These are phyloP conservation scores for Porites rus DNA, from an alignment of 92 coral and sea anemone species.

Conservation along the genomic window DNA sequence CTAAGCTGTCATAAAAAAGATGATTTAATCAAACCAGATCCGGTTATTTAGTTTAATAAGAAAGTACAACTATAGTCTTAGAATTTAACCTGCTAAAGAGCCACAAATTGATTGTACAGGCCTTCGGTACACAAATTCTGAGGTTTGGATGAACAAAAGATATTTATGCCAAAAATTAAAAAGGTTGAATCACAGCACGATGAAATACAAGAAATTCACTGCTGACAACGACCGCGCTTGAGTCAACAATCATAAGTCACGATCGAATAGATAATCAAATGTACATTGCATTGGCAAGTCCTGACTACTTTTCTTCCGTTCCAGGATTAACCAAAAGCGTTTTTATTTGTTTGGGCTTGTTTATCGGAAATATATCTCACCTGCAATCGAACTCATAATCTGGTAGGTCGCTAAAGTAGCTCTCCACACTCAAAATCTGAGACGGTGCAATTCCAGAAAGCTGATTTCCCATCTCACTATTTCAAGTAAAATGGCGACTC, in stretches of 20 bases:
- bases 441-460: constrained; percentile 97
- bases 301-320: not conserved
- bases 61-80: not conserved
- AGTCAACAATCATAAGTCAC: no score
- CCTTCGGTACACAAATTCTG: not conserved
- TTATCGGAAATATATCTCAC: constrained; percentile 30
- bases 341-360: no score
- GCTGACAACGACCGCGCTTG: no score
- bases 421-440: constrained; percentile 94
- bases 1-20: constrained; percentile 69
- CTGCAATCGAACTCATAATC: constrained; percentile 96
- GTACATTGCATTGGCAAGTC: not conserved
- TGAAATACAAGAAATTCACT: no score
- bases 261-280: no score
- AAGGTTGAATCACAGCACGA: no score
- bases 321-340: not conserved
- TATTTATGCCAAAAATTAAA: no score
- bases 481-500: not conserved
- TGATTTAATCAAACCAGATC: not conserved
- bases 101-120: not conserved
- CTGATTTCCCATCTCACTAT: constrained; percentile 87
- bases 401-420: constrained; percentile 89
- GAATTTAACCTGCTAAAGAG: not conserved
- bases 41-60: not conserved
- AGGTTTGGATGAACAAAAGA: not conserved